phyloP scores from a whole-genome alignment of 37 sponge, comb jelly and placozoan genomes.

The Spongilla lacustris region DNA sequence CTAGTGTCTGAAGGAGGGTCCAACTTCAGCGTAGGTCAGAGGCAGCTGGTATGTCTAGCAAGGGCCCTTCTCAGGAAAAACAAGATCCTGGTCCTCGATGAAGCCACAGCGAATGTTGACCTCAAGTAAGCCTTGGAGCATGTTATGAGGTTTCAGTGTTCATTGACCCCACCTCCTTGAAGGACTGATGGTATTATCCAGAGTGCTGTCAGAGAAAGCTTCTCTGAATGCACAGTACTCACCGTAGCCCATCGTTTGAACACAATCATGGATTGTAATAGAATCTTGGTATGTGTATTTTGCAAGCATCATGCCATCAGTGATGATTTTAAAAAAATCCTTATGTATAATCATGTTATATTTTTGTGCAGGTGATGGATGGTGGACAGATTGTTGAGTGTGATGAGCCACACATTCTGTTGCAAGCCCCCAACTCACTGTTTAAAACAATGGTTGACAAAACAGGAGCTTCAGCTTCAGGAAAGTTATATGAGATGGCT shows the following conservation, averaged over 20 bases:
- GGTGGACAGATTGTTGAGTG: conserved; percentile 56
- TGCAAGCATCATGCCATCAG: not conserved
- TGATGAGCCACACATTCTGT: conserved; percentile 43
- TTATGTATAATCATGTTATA: not conserved
- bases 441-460: conserved; percentile 57
- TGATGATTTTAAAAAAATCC: not conserved
- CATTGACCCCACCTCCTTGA: not conserved
- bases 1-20: conserved; percentile 78
- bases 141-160: not conserved
- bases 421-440: conserved; percentile 33
- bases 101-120: conserved; percentile 91
- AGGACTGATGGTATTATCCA: conserved; percentile 94
- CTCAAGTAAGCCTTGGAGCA: conserved; percentile 38
- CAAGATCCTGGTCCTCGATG: conserved; percentile 85
- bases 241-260: conserved; percentile 95
- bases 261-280: conserved; percentile 92
- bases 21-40: conserved; percentile 90
- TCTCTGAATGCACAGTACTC: conserved; percentile 82
- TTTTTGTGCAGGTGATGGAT: conserved; percentile 40
- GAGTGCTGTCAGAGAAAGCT: conserved; percentile 68
- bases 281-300: conserved; percentile 77
- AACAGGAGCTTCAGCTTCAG: conserved; percentile 30
- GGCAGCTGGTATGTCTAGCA: conserved; percentile 86
- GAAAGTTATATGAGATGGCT: conserved; percentile 57
- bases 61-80: conserved; percentile 80